Evolutionary conservation across 1,140 invertebrate genomes (phyloP).

Genomic region (Pristionchus pacificus): DNA sequence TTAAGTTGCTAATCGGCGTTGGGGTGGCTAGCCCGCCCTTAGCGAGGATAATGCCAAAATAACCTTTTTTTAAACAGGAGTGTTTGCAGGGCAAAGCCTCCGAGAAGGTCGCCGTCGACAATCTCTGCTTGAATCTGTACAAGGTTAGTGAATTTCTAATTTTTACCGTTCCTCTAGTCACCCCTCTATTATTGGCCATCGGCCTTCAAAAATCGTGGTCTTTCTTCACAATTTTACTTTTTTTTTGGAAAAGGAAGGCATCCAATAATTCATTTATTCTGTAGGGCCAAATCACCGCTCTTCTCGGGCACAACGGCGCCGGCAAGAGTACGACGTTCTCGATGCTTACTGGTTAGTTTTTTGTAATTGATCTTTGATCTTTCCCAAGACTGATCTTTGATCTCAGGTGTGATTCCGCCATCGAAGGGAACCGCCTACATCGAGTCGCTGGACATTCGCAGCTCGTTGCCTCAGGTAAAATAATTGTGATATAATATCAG

Average conservation of each 20-base stretch:
- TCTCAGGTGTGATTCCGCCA: conserved; percentile 34
- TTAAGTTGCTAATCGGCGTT: no score
- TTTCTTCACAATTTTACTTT: no score
- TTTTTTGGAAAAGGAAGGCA: no score
- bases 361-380: conserved; percentile 1
- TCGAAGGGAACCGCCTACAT: conserved; percentile 43
- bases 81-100: neutral
- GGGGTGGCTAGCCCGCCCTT: no score
- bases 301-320: conserved; percentile 66
- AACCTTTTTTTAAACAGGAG: no score
- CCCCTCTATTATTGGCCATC: no score
- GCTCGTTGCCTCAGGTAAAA: conserved; percentile 38
- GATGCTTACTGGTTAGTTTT: conserved; percentile 55
- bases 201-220: no score
- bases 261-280: no score
- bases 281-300: conserved; percentile 64
- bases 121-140: neutral
- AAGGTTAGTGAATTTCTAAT: no score
- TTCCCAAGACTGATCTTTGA: neutral
- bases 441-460: conserved; percentile 41
- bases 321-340: conserved; percentile 66
- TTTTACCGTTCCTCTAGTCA: no score
- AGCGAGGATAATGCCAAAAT: no score
- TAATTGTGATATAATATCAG: no score
- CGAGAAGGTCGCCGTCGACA: neutral